Percentiles rank a stretch among this genome's conserved stretches.
Conservation (phyloP, 2,797 vertebrate species). For the Mycteria americana region DNA sequence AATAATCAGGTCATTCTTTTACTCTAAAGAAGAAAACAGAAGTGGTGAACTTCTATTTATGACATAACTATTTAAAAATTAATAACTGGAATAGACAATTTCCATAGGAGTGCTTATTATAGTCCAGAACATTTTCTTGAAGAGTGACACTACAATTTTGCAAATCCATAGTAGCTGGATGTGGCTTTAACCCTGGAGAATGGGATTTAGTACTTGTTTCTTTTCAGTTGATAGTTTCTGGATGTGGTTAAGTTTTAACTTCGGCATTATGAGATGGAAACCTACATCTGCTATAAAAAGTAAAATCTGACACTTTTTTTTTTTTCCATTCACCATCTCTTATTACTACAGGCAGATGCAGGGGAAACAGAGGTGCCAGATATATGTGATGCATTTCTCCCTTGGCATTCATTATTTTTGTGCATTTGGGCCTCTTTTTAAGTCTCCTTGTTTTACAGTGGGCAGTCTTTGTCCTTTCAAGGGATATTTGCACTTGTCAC, state of each 20-base stretch:
- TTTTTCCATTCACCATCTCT: not conserved
- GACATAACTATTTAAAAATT: not conserved
- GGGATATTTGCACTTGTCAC: not conserved
- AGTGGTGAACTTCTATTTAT: not conserved
- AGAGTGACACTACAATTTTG: not conserved
- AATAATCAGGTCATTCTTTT: not conserved
- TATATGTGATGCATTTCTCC: not conserved
- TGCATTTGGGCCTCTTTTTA: not conserved
- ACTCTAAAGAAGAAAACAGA: not conserved
- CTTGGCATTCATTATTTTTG: not conserved
- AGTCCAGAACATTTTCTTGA: not conserved
- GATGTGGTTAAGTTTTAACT: not conserved
- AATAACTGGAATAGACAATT: not conserved
- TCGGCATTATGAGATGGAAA: not conserved
- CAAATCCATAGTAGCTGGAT: not conserved
- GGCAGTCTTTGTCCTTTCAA: not conserved
- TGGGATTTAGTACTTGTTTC: not conserved
- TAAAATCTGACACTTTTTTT: not conserved
- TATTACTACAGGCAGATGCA: not conserved
- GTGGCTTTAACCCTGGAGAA: not conserved
- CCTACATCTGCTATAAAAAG: not conserved
- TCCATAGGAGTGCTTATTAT: not conserved
- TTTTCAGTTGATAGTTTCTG: not conserved
- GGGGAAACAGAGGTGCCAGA: not conserved
- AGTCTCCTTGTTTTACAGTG: not conserved